Evolutionary conservation across 2,888 invertebrate genomes (phyloP).

Genomic region (Lamellibrachia satsuma): DNA sequence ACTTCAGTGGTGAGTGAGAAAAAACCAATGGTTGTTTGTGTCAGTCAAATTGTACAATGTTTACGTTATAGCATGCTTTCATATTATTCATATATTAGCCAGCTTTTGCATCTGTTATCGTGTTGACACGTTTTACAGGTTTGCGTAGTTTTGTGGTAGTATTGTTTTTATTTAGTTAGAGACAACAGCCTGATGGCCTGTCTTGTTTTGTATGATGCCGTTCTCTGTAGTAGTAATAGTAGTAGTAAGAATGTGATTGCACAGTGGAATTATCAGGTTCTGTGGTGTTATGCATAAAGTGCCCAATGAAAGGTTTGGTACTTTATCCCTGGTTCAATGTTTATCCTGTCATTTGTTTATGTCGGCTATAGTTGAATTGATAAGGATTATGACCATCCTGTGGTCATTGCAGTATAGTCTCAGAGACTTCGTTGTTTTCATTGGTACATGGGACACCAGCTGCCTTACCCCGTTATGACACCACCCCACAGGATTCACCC

Average conservation of each 20-base stretch:
- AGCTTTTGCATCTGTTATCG: neutral
- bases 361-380: neutral
- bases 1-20: neutral
- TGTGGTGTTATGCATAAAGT: neutral
- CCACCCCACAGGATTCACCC: neutral
- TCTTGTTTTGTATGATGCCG: neutral
- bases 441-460: neutral
- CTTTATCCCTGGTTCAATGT: neutral
- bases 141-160: neutral
- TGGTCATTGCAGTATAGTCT: neutral
- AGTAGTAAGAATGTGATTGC: neutral
- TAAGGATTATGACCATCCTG: neutral
- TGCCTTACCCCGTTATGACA: neutral
- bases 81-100: neutral
- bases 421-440: neutral
- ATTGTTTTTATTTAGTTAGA: neutral
- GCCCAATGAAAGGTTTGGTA: neutral
- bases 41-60: neutral
- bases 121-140: conserved; percentile 13
- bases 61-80: neutral
- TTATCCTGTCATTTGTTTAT: neutral
- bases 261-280: neutral
- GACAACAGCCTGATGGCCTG: neutral
- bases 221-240: neutral
- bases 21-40: neutral